phyloP scores from a whole-genome alignment of 2,797 vertebrate genomes.

The Taeniopygia guttata region DNA sequence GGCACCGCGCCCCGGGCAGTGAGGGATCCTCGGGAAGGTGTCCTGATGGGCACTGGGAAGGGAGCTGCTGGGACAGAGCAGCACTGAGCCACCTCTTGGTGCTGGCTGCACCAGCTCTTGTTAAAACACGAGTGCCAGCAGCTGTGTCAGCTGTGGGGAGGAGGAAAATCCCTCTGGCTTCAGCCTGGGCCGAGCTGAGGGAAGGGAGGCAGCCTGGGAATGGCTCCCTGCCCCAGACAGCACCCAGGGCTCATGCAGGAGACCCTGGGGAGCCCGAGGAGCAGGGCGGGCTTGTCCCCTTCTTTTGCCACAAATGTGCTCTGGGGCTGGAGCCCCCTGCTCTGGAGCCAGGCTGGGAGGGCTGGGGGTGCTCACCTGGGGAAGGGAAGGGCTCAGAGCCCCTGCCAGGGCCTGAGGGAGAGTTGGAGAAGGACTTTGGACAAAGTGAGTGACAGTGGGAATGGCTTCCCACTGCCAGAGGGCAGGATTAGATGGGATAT shows the following conservation, averaged over 20 bases:
- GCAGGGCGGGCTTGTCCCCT: background rate
- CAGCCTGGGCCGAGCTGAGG: accelerated
- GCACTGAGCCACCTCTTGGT: background rate
- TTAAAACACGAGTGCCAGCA: accelerated
- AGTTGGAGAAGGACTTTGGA: background rate
- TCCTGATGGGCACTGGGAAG: background rate
- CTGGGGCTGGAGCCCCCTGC: background rate
- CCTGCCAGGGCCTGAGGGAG: background rate
- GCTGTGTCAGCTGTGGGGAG: background rate
- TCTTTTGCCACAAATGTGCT: too few species aligned
- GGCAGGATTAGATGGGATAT: accelerated
- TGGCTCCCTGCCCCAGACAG: background rate
- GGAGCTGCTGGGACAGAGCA: background rate
- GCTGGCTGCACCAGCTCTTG: background rate
- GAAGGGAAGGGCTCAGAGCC: background rate
- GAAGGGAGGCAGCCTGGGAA: background rate
- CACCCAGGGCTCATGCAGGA: accelerated
- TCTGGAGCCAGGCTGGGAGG: background rate
- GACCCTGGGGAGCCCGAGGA: background rate
- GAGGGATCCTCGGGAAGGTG: background rate
- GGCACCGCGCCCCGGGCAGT: accelerated
- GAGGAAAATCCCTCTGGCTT: background rate
- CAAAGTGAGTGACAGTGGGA: too few species aligned
- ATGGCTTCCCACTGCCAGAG: background rate
- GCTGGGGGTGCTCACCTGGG: background rate